Percentiles rank a stretch among this genome's conserved stretches.
Evolutionary conservation across 2,113 vertebrate species (phyloP).

Genomic region (Regulus satrapa): DNA sequence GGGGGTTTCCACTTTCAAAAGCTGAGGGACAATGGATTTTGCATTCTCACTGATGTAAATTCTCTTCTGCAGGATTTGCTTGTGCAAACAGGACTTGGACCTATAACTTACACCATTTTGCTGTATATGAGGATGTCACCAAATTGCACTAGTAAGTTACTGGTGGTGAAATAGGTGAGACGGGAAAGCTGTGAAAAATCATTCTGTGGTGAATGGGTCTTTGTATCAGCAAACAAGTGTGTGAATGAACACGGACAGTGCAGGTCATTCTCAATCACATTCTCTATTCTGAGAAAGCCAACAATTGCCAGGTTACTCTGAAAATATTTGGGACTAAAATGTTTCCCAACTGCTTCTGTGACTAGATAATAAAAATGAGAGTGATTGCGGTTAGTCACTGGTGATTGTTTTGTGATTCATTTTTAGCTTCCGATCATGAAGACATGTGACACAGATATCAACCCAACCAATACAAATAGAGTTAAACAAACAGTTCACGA

Average conservation of each 20-base stretch:
- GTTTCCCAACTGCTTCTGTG: not conserved
- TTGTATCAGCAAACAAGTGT: not conserved
- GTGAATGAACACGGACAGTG: not conserved
- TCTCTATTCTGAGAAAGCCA: not conserved
- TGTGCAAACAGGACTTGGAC: conserved; percentile 22
- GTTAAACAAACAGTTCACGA: conserved; percentile 36
- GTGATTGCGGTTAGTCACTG: not conserved
- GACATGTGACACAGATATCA: conserved; percentile 3
- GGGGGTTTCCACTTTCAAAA: not conserved
- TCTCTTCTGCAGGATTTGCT: not conserved
- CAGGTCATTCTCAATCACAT: not conserved
- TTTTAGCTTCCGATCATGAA: not conserved
- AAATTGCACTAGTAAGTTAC: not conserved
- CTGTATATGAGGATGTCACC: not conserved
- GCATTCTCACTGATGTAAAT: not conserved
- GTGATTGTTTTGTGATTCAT: conserved; percentile 27
- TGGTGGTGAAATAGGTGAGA: not conserved
- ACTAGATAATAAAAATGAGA: conserved; percentile 8
- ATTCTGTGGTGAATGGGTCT: not conserved
- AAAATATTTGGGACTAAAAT: not conserved
- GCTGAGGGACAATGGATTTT: not conserved
- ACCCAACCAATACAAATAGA: conserved; percentile 53
- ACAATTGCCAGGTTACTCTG: not conserved
- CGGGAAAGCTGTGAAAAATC: not conserved
- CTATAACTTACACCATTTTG: not conserved